phyloP scores from a whole-genome alignment of 2,888 invertebrate genomes.

The Altica lythri region DNA sequence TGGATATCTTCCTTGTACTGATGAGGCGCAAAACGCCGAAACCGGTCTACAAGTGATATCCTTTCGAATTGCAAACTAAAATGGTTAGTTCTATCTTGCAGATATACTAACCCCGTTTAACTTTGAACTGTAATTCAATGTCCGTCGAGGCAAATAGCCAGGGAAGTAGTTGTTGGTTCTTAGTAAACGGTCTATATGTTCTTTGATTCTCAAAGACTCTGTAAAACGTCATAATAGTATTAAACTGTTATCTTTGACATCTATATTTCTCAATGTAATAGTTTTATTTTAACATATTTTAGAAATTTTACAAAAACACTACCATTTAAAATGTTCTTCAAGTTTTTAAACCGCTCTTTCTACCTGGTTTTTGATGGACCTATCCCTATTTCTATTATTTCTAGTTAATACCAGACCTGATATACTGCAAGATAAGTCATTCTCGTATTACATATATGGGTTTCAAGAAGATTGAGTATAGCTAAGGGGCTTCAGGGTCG shows the following conservation, averaged over 20 bases:
- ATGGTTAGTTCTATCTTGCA: too few species aligned
- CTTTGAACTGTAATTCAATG: too few species aligned
- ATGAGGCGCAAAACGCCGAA: too few species aligned
- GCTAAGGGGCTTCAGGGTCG: constrained; percentile 44
- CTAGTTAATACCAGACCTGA: constrained; percentile 1
- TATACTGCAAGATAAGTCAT: constrained; percentile 4
- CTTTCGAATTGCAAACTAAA: too few species aligned
- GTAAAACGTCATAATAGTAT: neutral
- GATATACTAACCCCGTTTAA: too few species aligned
- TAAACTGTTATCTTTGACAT: neutral
- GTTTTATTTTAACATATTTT: neutral
- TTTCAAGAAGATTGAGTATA: constrained; percentile 28
- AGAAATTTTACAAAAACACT: neutral
- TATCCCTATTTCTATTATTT: neutral
- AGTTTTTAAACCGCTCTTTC: neutral
- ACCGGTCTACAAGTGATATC: too few species aligned
- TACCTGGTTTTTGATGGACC: neutral
- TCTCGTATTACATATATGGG: constrained; percentile 12
- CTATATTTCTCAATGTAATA: neutral
- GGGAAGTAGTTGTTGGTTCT: too few species aligned
- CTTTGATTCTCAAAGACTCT: too few species aligned
- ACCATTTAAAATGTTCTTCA: neutral
- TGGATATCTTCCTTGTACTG: too few species aligned
- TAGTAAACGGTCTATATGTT: too few species aligned
- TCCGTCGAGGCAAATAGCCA: too few species aligned